phyloP scores from a whole-genome alignment of 1,140 invertebrate genomes.

The Aporrectodea caliginosa region DNA sequence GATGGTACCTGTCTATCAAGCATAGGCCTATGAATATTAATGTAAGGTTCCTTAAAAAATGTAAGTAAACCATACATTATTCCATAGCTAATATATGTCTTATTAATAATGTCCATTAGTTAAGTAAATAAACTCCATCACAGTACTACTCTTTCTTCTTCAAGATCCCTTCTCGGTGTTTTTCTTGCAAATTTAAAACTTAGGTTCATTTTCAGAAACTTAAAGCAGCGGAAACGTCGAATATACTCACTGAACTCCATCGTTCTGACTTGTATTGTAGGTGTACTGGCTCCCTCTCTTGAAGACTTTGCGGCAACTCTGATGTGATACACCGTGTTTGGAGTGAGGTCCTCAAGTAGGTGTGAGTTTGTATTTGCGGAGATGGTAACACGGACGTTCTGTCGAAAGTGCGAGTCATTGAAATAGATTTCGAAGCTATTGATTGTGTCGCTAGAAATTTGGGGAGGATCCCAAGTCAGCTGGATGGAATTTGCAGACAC shows the following conservation, averaged over 20 bases:
- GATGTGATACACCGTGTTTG: slow-evolving; percentile 92
- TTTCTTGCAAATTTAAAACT: too few species aligned
- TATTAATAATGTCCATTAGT: too few species aligned
- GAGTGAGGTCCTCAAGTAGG: slow-evolving; percentile 80
- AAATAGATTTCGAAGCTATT: slow-evolving; percentile 93
- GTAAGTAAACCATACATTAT: too few species aligned
- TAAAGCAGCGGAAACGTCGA: too few species aligned
- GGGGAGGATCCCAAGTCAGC: slow-evolving; percentile 82
- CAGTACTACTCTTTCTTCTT: too few species aligned
- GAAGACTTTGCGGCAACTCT: slow-evolving; percentile 89
- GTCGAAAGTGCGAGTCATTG: slow-evolving; percentile 84
- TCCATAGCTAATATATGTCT: too few species aligned
- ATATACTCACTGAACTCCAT: slow-evolving; percentile 30
- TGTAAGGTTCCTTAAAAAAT: too few species aligned
- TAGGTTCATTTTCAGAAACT: too few species aligned
- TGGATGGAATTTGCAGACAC: slow-evolving; percentile 65
- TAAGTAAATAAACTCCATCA: too few species aligned
- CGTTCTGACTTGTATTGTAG: slow-evolving; percentile 77
- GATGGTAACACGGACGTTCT: slow-evolving; percentile 62
- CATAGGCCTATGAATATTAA: too few species aligned
- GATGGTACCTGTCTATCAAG: too few species aligned
- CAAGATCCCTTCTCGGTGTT: too few species aligned
- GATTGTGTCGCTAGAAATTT: slow-evolving; percentile 86
- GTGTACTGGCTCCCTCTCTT: slow-evolving; percentile 89
- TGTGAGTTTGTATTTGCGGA: slow-evolving; percentile 72